A percentile compares a stretch with the other conserved stretches of the same genome.
These are phyloP conservation scores for Druon quercuslanigerum DNA, from an alignment of 1,140 invertebrate genomes.

Conservation along the genomic window DNA sequence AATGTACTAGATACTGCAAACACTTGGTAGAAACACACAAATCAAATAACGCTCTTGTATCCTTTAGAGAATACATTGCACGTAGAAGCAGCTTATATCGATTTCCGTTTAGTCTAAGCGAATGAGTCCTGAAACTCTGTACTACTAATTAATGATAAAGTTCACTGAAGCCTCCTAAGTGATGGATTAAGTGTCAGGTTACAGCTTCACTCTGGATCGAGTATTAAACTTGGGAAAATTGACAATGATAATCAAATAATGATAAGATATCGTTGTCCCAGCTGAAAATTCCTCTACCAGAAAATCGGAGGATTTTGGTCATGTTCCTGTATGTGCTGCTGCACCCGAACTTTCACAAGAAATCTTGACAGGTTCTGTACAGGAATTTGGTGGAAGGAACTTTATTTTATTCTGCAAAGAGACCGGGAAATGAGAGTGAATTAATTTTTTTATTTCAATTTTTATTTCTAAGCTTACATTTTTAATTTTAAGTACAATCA, in stretches of 20 bases:
- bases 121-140: constrained; percentile 29
- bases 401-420: too few relatives aligned
- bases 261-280: background rate
- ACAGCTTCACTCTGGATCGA: constrained; percentile 17
- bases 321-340: too few relatives aligned
- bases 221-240: background rate
- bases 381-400: too few relatives aligned
- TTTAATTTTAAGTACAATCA: too few relatives aligned
- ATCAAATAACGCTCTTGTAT: constrained; percentile 46
- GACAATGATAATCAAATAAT: constrained; percentile 1
- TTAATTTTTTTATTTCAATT: too few relatives aligned
- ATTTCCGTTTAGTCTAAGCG: constrained; percentile 33
- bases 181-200: constrained; percentile 15
- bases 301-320: too few relatives aligned
- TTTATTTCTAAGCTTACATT: too few relatives aligned
- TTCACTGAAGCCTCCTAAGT: constrained; percentile 22
- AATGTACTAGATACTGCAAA: constrained; percentile 42
- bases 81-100: constrained; percentile 44
- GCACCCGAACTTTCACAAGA: too few relatives aligned
- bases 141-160: constrained; percentile 25
- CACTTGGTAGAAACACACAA: constrained; percentile 41
- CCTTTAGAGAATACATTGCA: constrained; percentile 40
- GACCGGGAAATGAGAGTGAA: too few relatives aligned
- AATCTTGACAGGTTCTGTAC: too few relatives aligned
- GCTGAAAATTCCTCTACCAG: too few relatives aligned